These are phyloP conservation scores for Hirtodrosophila duncani DNA, from an alignment of 2,888 invertebrate genomes.

Conservation along the genomic window DNA sequence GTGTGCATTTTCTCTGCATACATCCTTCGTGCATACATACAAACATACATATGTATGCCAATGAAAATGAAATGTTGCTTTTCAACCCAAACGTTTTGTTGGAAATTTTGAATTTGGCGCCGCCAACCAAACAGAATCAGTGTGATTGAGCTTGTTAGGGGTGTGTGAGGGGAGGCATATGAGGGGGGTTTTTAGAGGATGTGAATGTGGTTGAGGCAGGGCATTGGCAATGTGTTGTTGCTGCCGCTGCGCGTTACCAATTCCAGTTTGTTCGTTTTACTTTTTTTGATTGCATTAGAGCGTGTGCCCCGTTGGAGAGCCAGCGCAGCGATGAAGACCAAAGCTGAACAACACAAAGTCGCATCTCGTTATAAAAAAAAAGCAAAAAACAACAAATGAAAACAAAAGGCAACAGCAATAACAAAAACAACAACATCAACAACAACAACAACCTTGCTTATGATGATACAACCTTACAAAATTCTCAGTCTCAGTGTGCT, in stretches of 20 bases:
- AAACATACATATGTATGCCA: constrained; percentile 37
- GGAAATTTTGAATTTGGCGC: too few relatives aligned
- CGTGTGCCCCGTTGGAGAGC: constrained; percentile 48
- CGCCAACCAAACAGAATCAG: too few relatives aligned
- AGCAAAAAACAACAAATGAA: constrained; percentile 62
- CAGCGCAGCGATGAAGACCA: background rate
- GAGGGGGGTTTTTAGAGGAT: too few relatives aligned
- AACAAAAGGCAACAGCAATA: constrained; percentile 57
- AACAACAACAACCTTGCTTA: constrained; percentile 12
- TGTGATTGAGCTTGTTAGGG: too few relatives aligned
- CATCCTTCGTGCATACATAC: background rate
- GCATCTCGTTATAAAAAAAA: constrained; percentile 58
- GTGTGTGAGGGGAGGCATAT: too few relatives aligned
- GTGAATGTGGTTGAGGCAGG: too few relatives aligned
- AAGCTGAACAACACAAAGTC: constrained; percentile 30
- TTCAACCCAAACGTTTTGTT: background rate
- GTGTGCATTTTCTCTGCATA: constrained; percentile 32
- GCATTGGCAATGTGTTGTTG: constrained; percentile 9
- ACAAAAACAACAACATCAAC: constrained; percentile 31
- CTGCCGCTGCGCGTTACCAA: constrained; percentile 23
- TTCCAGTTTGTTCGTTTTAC: constrained; percentile 53
- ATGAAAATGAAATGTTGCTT: constrained; percentile 48
- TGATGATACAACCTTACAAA: constrained; percentile 70
- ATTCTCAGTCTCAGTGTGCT: constrained; percentile 57
- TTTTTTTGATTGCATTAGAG: constrained; percentile 69